Evolutionary conservation across 2,113 vertebrate species (phyloP).

Genomic region (Furnarius figulus): DNA sequence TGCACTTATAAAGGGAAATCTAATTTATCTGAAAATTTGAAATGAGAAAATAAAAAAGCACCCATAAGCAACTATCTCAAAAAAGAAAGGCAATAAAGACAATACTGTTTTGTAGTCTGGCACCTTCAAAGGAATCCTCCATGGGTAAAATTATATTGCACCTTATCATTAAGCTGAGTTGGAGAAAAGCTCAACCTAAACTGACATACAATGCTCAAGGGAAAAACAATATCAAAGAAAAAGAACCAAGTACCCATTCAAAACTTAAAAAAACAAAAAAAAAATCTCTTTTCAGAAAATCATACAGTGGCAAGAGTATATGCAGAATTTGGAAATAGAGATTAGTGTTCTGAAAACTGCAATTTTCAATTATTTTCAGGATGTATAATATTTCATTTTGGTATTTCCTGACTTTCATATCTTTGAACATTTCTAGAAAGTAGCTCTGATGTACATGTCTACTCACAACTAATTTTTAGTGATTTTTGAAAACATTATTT

Average conservation of each 20-base stretch:
- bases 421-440: background rate
- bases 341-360: background rate
- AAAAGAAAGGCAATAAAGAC: background rate
- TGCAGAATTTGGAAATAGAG: background rate
- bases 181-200: background rate
- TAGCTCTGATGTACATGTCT: background rate
- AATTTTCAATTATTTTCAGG: background rate
- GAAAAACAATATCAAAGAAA: background rate
- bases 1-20: background rate
- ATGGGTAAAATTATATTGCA: background rate
- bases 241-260: background rate
- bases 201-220: background rate
- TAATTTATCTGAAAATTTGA: background rate
- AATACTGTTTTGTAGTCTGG: background rate
- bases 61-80: background rate
- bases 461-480: background rate
- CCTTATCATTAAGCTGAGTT: background rate
- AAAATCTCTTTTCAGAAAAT: background rate
- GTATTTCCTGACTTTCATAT: background rate
- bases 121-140: slow-evolving; percentile 1
- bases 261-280: background rate
- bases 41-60: background rate
- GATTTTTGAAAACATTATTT: background rate
- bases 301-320: background rate
- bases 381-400: background rate